phyloP scores from a whole-genome alignment of 2,797 vertebrate genomes.

The Mus spretus region DNA sequence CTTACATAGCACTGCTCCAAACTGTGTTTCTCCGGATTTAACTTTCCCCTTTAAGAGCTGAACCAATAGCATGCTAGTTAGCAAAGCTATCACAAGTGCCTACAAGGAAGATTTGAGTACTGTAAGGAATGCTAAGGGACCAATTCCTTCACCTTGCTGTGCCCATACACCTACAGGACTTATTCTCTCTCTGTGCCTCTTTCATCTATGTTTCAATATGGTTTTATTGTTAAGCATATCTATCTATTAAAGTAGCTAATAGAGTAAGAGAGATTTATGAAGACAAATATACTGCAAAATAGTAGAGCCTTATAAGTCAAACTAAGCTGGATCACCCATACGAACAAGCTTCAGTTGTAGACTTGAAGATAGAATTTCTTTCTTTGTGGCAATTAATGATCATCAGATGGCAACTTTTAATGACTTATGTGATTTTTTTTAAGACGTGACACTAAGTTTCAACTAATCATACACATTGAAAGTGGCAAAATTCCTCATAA shows the following conservation, averaged over 20 bases:
- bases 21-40: not conserved
- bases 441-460: slow-evolving; percentile 37
- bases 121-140: not conserved
- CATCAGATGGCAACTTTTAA: slow-evolving; percentile 52
- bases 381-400: slow-evolving; percentile 3
- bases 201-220: not conserved
- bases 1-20: not conserved
- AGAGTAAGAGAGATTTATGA: not conserved
- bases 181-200: not conserved
- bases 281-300: slow-evolving; percentile 44
- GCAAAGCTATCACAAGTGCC: not conserved
- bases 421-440: slow-evolving; percentile 38
- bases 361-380: slow-evolving; percentile 22
- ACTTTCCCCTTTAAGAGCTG: slow-evolving; percentile 24
- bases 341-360: not conserved
- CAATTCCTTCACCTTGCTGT: not conserved
- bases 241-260: not conserved
- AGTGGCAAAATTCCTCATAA: slow-evolving; percentile 46
- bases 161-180: not conserved
- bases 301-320: not conserved
- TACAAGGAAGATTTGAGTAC: slow-evolving; percentile 13
- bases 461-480: slow-evolving; percentile 16
- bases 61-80: slow-evolving; percentile 1
- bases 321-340: not conserved
- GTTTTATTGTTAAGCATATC: slow-evolving; percentile 7